Evolutionary conservation across 1,140 invertebrate species (phyloP).

Genomic region (Vollenhovia emeryi): DNA sequence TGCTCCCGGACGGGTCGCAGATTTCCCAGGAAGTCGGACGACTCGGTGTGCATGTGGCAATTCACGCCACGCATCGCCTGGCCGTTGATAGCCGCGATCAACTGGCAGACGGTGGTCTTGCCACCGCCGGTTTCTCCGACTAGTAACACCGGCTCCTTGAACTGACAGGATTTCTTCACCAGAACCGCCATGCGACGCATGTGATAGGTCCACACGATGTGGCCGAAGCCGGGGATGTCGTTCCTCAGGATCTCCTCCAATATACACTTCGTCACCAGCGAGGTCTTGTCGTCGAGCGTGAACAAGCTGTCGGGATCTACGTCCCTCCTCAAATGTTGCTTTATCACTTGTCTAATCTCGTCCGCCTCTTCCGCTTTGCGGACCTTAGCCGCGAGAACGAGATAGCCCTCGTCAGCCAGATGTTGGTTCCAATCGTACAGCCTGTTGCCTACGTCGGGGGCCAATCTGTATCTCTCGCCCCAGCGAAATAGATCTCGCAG

Average conservation of each 20-base stretch:
- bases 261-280: conserved; percentile 91
- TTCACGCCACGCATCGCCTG: conserved; percentile 92
- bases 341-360: conserved; percentile 92
- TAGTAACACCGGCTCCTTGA: conserved; percentile 97
- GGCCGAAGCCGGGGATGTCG: conserved; percentile 87
- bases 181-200: conserved; percentile 97
- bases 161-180: conserved; percentile 95
- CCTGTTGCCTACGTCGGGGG: conserved; percentile 85
- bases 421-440: conserved; percentile 99
- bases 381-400: conserved; percentile 97
- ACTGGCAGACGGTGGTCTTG: conserved; percentile 98
- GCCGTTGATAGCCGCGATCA: conserved; percentile 90
- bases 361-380: conserved; percentile 92
- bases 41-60: conserved; percentile 99
- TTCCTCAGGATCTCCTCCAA: conserved; percentile 89
- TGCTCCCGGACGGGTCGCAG: conserved; percentile 94
- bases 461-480: conserved; percentile 96
- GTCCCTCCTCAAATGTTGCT: conserved; percentile 93
- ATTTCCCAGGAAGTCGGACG: conserved; percentile 98
- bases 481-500: conserved; percentile 98
- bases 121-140: conserved; percentile 99
- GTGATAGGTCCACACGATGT: conserved; percentile 97
- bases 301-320: conserved; percentile 93
- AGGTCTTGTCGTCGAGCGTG: conserved; percentile 90
- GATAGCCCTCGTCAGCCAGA: conserved; percentile 98